Conservation (phyloP, 2,113 vertebrate species). For the Oryzias javanicus region DNA sequence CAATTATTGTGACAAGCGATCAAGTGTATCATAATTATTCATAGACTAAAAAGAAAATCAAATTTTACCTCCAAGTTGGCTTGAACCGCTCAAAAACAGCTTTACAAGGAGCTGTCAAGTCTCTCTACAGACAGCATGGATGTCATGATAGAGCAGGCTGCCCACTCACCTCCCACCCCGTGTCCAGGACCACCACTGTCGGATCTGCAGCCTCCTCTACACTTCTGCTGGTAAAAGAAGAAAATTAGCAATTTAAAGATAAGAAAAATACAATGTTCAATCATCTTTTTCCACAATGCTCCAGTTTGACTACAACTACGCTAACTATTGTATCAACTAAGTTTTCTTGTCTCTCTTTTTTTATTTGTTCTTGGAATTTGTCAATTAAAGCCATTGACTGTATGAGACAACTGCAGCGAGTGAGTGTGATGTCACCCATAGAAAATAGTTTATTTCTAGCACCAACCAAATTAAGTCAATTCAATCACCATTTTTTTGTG, state of each 20-base stretch:
- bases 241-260: conserved; percentile 21
- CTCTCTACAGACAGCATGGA: conserved; percentile 52
- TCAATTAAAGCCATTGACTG: no score
- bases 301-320: no score
- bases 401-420: no score
- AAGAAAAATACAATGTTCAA: conserved; percentile 14
- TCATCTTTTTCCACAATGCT: no score
- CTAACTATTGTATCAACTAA: no score
- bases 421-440: no score
- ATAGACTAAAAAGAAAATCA: conserved; percentile 38
- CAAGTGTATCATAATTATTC: conserved; percentile 9
- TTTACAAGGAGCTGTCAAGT: conserved; percentile 60
- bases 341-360: no score
- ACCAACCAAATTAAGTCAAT: no score
- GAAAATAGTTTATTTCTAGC: no score
- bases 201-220: conserved; percentile 42
- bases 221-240: conserved; percentile 33
- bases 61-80: conserved; percentile 30
- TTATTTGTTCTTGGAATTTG: no score
- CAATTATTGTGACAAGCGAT: background rate
- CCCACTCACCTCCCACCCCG: conserved; percentile 66
- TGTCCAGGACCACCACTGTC: conserved; percentile 58
- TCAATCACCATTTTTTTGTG: no score
- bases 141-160: conserved; percentile 60
- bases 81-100: conserved; percentile 44